phyloP scores from a whole-genome alignment of 2,888 invertebrate genomes.

The Polymixis lichenea region DNA sequence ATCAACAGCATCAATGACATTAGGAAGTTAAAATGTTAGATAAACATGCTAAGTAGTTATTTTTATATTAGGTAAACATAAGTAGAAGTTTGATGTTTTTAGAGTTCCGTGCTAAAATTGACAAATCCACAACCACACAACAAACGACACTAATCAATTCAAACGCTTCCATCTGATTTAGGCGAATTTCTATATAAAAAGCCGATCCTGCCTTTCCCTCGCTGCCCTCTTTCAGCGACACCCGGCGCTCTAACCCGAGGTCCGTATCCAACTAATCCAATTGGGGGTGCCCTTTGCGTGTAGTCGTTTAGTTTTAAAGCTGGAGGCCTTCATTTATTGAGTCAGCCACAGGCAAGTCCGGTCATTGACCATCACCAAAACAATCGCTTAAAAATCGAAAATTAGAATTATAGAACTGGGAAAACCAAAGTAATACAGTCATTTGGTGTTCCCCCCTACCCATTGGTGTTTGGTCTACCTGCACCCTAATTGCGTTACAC shows the following conservation, averaged over 20 bases:
- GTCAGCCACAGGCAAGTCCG: too few relatives aligned
- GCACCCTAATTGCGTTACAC: too few relatives aligned
- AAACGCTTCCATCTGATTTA: not conserved
- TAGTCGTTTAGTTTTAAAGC: too few relatives aligned
- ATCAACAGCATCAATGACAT: constrained; percentile 27
- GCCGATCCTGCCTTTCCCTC: too few relatives aligned
- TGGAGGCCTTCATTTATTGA: too few relatives aligned
- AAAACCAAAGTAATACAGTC: not conserved
- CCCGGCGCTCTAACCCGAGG: too few relatives aligned
- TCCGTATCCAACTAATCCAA: too few relatives aligned
- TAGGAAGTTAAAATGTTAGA: constrained; percentile 11
- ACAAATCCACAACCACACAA: not conserved
- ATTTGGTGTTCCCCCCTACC: too few relatives aligned
- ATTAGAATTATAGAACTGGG: not conserved
- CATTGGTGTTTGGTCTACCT: too few relatives aligned
- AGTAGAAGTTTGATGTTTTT: not conserved
- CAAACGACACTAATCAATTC: not conserved
- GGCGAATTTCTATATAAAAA: not conserved
- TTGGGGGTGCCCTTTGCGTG: too few relatives aligned
- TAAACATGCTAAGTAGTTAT: constrained; percentile 3
- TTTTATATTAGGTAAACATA: not conserved
- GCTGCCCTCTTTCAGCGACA: too few relatives aligned
- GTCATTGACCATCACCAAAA: not conserved
- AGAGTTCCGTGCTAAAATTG: constrained; percentile 3
- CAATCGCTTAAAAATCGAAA: not conserved